These are phyloP conservation scores for Pseudachorutes palmiensis DNA, from an alignment of 1,140 invertebrate species.

Conservation along the genomic window DNA sequence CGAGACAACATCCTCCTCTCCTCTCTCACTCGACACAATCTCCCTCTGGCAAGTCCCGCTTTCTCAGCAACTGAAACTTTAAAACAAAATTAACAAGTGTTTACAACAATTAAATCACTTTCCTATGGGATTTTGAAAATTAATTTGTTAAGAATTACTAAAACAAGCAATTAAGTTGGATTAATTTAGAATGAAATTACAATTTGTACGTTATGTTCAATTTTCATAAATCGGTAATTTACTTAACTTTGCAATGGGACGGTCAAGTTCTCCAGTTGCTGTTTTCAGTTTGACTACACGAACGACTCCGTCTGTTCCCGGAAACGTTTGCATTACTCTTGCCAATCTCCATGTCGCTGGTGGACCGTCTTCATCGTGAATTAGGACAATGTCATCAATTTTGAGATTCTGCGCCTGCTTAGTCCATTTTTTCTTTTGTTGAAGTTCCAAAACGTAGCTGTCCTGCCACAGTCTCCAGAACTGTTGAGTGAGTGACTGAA, in stretches of 20 bases:
- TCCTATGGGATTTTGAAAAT: no score
- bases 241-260: constrained; percentile 13
- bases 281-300: constrained; percentile 39
- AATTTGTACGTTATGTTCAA: no score
- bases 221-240: no score
- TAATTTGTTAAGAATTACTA: no score
- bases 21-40: no score
- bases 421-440: constrained; percentile 30
- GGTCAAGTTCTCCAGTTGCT: constrained; percentile 19
- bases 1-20: no score
- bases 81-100: no score
- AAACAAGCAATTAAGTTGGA: no score
- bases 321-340: constrained; percentile 38
- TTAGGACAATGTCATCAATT: constrained; percentile 26
- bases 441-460: constrained; percentile 40
- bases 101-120: no score
- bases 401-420: constrained; percentile 17
- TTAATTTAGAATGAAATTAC: no score
- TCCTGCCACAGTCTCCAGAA: constrained; percentile 30
- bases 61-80: no score
- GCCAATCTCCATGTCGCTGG: constrained; percentile 40
- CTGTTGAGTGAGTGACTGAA: constrained; percentile 7
- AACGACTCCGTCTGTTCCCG: constrained; percentile 36
- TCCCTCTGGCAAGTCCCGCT: no score
- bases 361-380: constrained; percentile 38